Evolutionary conservation across 2,888 invertebrate species (phyloP).

Genomic region (Euspilapteryx auroguttella): DNA sequence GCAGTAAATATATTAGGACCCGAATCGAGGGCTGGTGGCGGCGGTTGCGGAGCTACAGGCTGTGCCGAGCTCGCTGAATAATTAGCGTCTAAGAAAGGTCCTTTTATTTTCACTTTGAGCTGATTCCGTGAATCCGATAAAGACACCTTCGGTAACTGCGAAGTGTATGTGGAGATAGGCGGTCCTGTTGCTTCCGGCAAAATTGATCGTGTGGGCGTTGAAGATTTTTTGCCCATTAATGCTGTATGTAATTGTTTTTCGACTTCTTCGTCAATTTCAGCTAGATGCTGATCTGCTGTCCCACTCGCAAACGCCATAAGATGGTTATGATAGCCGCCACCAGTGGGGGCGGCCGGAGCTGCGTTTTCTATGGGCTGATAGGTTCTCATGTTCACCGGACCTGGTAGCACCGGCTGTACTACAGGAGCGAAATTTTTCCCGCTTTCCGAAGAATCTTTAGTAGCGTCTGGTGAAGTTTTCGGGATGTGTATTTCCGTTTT

Average conservation of each 20-base stretch:
- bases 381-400: conserved; percentile 89
- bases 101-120: conserved; percentile 88
- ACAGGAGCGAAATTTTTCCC: conserved; percentile 36
- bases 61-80: conserved; percentile 68
- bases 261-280: conserved; percentile 77
- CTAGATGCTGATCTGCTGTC: conserved; percentile 69
- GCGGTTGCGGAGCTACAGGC: conserved; percentile 60
- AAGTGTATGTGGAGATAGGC: conserved; percentile 8
- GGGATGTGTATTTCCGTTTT: conserved; percentile 15
- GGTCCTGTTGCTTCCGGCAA: conserved; percentile 1
- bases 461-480: conserved; percentile 17
- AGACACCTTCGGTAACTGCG: conserved; percentile 67
- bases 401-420: conserved; percentile 76
- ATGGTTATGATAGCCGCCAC: conserved; percentile 64
- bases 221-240: conserved; percentile 60
- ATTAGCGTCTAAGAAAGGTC: conserved; percentile 77
- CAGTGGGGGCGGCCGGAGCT: conserved; percentile 38
- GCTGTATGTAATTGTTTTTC: conserved; percentile 76
- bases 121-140: conserved; percentile 82
- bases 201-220: background rate
- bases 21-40: conserved; percentile 28
- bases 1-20: conserved; percentile 35
- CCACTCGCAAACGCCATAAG: conserved; percentile 69
- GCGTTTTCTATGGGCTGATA: conserved; percentile 69
- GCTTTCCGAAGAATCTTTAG: conserved; percentile 15